A percentile compares a stretch with the other conserved stretches of the same genome.
These are phyloP conservation scores for Pantherophis alleghaniensis DNA, from an alignment of 2,797 vertebrate genomes.

Conservation along the genomic window DNA sequence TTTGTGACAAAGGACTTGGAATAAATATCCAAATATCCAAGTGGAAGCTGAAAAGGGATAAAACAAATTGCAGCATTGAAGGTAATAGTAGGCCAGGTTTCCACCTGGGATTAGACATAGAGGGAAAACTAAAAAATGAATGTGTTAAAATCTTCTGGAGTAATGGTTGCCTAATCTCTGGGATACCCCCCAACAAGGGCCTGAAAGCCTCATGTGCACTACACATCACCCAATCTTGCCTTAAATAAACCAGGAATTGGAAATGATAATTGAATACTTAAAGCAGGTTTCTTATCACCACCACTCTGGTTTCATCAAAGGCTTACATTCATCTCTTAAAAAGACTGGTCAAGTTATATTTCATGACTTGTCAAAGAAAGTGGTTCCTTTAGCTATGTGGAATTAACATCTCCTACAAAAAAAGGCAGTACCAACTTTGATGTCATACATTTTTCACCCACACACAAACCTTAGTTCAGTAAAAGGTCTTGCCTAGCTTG, in stretches of 20 bases:
- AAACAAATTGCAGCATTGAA: not conserved
- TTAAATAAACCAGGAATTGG: not conserved
- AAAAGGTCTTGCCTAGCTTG: no score
- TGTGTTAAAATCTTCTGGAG: not conserved
- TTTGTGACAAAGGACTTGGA: not conserved
- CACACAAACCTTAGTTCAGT: no score
- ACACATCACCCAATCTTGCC: not conserved
- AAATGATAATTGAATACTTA: not conserved
- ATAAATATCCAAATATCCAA: not conserved
- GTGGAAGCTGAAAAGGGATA: not conserved
- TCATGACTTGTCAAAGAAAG: not conserved
- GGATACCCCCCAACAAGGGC: not conserved
- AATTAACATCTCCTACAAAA: not conserved
- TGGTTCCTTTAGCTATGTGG: not conserved
- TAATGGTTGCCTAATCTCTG: not conserved
- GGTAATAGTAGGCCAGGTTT: not conserved
- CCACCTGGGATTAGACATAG: not conserved
- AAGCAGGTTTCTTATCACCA: slow-evolving; percentile 4
- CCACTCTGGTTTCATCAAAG: slow-evolving; percentile 5
- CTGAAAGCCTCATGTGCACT: not conserved
- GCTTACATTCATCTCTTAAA: not conserved
- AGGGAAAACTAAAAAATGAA: not conserved
- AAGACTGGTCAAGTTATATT: not conserved
- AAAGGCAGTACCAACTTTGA: not conserved
- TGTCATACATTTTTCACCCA: no score